Evolutionary conservation across 2,797 vertebrate species (phyloP).

Genomic region (Melanotaenia maccullochi): DNA sequence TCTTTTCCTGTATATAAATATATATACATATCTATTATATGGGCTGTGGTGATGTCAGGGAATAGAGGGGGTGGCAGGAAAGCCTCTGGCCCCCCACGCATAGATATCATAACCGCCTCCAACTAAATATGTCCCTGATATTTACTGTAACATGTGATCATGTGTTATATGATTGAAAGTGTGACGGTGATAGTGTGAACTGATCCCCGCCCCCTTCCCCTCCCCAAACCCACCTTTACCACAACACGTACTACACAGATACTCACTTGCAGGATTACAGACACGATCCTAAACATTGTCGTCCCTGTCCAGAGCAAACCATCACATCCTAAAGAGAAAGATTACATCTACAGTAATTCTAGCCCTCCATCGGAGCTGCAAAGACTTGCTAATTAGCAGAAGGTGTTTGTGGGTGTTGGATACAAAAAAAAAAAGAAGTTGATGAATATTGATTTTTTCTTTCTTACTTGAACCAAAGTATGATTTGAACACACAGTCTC

Average conservation of each 20-base stretch:
- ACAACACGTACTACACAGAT: slow-evolving; percentile 35
- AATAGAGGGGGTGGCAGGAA: slow-evolving; percentile 76
- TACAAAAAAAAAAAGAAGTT: slow-evolving; percentile 56
- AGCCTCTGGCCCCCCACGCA: slow-evolving; percentile 69
- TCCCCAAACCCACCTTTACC: slow-evolving; percentile 24
- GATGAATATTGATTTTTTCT: slow-evolving; percentile 77
- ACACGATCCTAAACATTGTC: slow-evolving; percentile 13
- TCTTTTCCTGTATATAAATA: slow-evolving; percentile 83
- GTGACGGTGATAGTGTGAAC: slow-evolving; percentile 80
- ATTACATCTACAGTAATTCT: slow-evolving; percentile 38
- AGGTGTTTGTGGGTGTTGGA: slow-evolving; percentile 64
- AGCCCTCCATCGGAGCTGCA: slow-evolving; percentile 39
- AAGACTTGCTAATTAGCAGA: slow-evolving; percentile 67
- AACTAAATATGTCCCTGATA: slow-evolving; percentile 76
- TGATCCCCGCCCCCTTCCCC: slow-evolving; percentile 27
- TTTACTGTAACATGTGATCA: slow-evolving; percentile 83
- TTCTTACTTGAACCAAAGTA: slow-evolving; percentile 78
- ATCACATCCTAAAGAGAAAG: slow-evolving; percentile 45
- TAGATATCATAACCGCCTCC: slow-evolving; percentile 72
- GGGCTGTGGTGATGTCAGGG: slow-evolving; percentile 82
- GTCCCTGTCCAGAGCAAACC: slow-evolving; percentile 35
- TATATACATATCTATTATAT: slow-evolving; percentile 86
- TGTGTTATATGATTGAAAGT: slow-evolving; percentile 81
- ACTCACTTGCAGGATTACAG: slow-evolving; percentile 26
- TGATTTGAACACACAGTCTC: slow-evolving; percentile 73